Evolutionary conservation across 2,888 invertebrate species (phyloP).

Genomic region (Panorpa germanica): DNA sequence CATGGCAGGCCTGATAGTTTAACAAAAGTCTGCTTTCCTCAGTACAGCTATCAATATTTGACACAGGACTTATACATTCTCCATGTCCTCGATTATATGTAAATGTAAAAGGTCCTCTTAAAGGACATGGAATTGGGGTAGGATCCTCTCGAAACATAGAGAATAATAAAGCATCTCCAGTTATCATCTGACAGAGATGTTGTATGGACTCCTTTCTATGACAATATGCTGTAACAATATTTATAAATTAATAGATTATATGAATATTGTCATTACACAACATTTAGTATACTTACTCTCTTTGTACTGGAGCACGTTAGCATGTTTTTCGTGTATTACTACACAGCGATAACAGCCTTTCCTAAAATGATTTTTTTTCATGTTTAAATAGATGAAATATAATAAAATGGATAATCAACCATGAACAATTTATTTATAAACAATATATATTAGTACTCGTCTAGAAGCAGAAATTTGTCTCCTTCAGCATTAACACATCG

Average conservation of each 20-base stretch:
- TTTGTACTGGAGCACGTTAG: constrained; percentile 90
- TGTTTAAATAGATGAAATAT: constrained; percentile 10
- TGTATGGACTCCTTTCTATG: constrained; percentile 55
- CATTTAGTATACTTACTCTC: constrained; percentile 98
- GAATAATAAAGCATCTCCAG: constrained; percentile 73
- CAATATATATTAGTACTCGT: constrained; percentile 50
- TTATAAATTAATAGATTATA: no score
- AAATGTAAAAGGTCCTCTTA: constrained; percentile 75
- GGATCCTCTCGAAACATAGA: constrained; percentile 82
- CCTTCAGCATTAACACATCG: constrained; percentile 68
- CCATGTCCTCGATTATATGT: constrained; percentile 84
- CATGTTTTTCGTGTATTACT: constrained; percentile 88
- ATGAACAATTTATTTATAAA: constrained; percentile 9
- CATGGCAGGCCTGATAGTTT: constrained; percentile 86
- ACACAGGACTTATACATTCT: constrained; percentile 74
- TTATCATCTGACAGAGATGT: constrained; percentile 69
- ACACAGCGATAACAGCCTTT: constrained; percentile 87
- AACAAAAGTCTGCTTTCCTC: constrained; percentile 78
- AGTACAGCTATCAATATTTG: constrained; percentile 85
- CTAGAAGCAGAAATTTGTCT: constrained; percentile 74
- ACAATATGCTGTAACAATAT: constrained; percentile 60
- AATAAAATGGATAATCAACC: constrained; percentile 9
- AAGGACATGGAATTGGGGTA: constrained; percentile 73
- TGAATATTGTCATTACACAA: no score
- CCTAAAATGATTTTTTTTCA: constrained; percentile 35